Conservation (phyloP, 2,888 invertebrate species). For the Zaprionus lineosus region DNA sequence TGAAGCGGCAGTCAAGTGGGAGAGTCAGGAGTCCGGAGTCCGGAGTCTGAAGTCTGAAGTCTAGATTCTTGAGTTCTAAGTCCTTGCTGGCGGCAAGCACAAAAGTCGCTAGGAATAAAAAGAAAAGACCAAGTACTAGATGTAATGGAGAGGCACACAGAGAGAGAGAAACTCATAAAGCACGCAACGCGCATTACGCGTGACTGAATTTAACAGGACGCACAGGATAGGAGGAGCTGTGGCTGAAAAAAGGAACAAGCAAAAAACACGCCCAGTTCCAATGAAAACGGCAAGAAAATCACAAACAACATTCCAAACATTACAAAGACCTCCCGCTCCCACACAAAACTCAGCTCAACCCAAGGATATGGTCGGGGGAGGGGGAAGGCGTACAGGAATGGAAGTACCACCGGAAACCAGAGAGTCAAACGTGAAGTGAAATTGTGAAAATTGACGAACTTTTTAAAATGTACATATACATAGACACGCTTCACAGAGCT, state of each 20-base stretch:
- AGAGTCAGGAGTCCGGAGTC: too few relatives aligned
- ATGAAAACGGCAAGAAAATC: constrained; percentile 51
- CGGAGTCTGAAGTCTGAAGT: too few relatives aligned
- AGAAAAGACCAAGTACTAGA: constrained; percentile 30
- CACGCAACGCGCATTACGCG: constrained; percentile 59
- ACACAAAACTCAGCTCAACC: constrained; percentile 17
- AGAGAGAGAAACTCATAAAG: constrained; percentile 65
- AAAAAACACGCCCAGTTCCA: constrained; percentile 23
- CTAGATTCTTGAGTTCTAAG: too few relatives aligned
- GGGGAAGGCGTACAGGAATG: background rate
- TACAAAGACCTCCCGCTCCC: constrained; percentile 23
- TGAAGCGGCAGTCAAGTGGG: too few relatives aligned
- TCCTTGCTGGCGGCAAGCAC: constrained; percentile 15
- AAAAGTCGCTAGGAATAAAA: constrained; percentile 23
- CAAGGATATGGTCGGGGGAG: background rate
- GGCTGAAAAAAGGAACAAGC: constrained; percentile 16
- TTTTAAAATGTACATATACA: background rate
- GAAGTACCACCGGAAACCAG: background rate
- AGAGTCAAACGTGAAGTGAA: background rate
- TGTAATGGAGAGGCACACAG: constrained; percentile 56
- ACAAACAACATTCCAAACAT: constrained; percentile 67
- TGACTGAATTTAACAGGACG: constrained; percentile 59
- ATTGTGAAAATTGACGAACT: background rate
- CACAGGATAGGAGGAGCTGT: constrained; percentile 5
- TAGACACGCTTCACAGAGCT: background rate